phyloP scores from a whole-genome alignment of 2,113 vertebrate genomes.

The Callaeas wilsoni region DNA sequence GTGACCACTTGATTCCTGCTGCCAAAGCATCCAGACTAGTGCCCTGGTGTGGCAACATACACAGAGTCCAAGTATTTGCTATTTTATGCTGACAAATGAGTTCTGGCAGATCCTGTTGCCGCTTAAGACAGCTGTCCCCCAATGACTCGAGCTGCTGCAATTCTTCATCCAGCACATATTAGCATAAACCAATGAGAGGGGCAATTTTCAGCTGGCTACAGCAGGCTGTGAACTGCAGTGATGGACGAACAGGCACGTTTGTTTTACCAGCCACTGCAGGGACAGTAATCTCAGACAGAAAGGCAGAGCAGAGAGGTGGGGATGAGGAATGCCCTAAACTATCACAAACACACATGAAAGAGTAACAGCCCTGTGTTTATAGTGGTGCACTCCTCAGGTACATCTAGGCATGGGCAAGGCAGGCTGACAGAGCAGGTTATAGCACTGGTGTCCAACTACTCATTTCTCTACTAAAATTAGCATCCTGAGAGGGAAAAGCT shows the following conservation, averaged over 20 bases:
- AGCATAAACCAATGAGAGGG: not conserved
- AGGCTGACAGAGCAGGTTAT: not conserved
- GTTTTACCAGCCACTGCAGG: not conserved
- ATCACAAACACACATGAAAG: not conserved
- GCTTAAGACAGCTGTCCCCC: not conserved
- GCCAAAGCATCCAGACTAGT: not conserved
- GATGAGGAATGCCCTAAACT: not conserved
- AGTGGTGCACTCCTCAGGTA: not conserved
- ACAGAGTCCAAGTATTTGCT: not conserved
- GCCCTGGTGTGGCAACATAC: rapidly evolving
- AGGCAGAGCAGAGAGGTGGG: not conserved
- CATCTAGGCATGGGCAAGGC: not conserved
- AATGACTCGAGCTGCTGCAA: not conserved
- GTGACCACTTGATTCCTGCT: not conserved
- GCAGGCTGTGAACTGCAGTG: not conserved
- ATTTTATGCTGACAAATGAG: not conserved
- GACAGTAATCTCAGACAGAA: not conserved
- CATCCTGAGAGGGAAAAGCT: not conserved
- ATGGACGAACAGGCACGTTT: not conserved
- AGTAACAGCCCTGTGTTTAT: not conserved
- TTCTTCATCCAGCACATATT: not conserved
- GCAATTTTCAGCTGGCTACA: not conserved
- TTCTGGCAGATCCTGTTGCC: not conserved
- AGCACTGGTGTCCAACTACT: not conserved
- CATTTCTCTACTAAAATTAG: not conserved